Evolutionary conservation across 2,797 vertebrate species (phyloP).

Genomic region (Peromyscus eremicus): DNA sequence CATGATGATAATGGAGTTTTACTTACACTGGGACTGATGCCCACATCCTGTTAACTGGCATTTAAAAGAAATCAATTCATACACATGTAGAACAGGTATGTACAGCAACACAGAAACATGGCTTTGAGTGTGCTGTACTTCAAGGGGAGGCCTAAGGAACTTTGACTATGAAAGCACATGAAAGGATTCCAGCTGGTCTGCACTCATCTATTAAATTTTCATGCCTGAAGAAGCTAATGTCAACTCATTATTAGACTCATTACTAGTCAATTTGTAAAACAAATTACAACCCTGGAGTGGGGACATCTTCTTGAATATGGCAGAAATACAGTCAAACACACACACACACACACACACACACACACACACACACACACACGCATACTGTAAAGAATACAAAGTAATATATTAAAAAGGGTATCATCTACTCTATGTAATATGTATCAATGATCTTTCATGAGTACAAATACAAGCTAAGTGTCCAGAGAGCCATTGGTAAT

Average conservation of each 20-base stretch:
- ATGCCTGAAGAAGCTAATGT: neutral
- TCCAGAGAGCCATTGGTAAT: neutral
- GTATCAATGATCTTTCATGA: neutral
- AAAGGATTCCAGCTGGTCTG: conserved; percentile 72
- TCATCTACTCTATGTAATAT: neutral
- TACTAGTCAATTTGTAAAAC: conserved; percentile 76
- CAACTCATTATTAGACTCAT: conserved; percentile 1
- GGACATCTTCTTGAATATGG: neutral
- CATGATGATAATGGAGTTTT: neutral
- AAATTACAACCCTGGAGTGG: conserved; percentile 81
- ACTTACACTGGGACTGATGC: conserved; percentile 81
- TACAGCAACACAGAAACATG: conserved; percentile 90
- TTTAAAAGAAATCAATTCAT: conserved; percentile 93
- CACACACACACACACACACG: no score
- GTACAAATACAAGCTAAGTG: neutral
- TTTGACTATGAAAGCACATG: conserved; percentile 89
- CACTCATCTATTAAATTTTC: conserved; percentile 72
- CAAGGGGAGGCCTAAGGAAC: conserved; percentile 93
- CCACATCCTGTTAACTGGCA: conserved; percentile 93
- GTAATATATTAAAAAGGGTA: neutral
- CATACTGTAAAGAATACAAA: neutral
- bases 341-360: no score
- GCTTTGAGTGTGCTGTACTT: conserved; percentile 90
- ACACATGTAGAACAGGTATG: conserved; percentile 93
- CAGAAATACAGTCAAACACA: neutral